Base-by-base conservation (phyloP, 2,888 invertebrate genomes). In the Lasioglossum oenotherae region DNA sequence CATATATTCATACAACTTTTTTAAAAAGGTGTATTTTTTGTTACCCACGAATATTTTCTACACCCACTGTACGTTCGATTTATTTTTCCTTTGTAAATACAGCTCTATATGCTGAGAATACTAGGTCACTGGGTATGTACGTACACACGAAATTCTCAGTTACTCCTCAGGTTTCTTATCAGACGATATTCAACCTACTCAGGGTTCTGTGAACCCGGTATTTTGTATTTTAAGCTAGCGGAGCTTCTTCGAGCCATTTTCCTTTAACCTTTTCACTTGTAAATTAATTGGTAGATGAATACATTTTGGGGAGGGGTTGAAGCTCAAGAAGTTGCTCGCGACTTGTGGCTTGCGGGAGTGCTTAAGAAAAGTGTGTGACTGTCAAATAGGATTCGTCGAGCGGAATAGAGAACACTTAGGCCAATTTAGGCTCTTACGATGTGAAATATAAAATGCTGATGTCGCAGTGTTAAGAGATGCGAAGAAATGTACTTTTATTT, bases 71-170 rank as follows among this genome's bases (percentile, higher is more conserved):
- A 44, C 3, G 2, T n/a, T n/a, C 4, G 10, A 57, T 4, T 57
- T n/a, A n/a, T 1, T 57, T 57, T 12, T 4, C 3, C 12, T 57
- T 57, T 12, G n/a, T n/a, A 12, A 12, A 4, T n/a, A 4, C 4
- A 57, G 57, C n/a, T n/a, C n/a, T n/a, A 57, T 1, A 10, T 10
- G 12, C n/a, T 12, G 12, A 12, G 10, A n/a, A n/a, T n/a, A n/a
- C n/a, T 57, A 57, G 57, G 57, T 12, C n/a, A 57, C 12, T 12
- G 57, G 12, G 49, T 57, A 77, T 4, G 44, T 44, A 35, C 27
- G 69, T 76, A 77, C 57, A 77, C 57, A 46, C 49, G 38, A 81
- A 81, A 85, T 81, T 60, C 60, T 4, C 46, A 44, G 53, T 74
- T 78, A 78, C 14, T 64, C 60, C n/a, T 60, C 49, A 46, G 38